Evolutionary conservation across 2,113 vertebrate species (phyloP).

Genomic region (Actenoides hombroni): DNA sequence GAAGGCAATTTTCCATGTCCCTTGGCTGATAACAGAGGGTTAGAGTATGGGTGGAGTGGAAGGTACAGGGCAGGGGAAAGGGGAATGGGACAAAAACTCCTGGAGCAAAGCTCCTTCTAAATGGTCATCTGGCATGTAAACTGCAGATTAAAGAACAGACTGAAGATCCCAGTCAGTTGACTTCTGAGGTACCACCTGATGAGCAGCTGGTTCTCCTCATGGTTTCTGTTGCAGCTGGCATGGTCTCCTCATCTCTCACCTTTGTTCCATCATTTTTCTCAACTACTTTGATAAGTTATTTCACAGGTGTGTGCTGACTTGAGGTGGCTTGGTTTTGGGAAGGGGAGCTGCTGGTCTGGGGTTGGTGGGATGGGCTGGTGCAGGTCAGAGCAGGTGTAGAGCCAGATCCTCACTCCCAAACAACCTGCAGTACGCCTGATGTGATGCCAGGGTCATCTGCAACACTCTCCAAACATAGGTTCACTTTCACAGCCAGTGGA

Average conservation of each 20-base stretch:
- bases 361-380: neutral
- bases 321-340: neutral
- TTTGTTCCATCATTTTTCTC: neutral
- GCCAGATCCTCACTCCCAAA: fast-evolving
- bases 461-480: fast-evolving
- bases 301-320: neutral
- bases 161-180: neutral
- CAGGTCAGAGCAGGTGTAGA: neutral
- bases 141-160: neutral
- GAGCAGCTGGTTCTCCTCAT: neutral
- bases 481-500: fast-evolving
- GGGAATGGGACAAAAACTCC: neutral
- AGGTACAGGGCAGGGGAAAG: neutral
- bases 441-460: neutral
- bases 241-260: neutral
- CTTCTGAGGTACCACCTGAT: neutral
- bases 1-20: slow-evolving; percentile 30
- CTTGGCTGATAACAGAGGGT: neutral
- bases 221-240: neutral
- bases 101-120: neutral
- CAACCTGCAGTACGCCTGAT: fast-evolving
- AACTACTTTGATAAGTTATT: neutral
- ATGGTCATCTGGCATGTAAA: fast-evolving
- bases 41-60: neutral
- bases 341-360: neutral